A percentile compares a stretch with the other conserved stretches of the same genome.
phyloP scores from a whole-genome alignment of 2,113 vertebrate genomes.

The Macquaria australasica region DNA sequence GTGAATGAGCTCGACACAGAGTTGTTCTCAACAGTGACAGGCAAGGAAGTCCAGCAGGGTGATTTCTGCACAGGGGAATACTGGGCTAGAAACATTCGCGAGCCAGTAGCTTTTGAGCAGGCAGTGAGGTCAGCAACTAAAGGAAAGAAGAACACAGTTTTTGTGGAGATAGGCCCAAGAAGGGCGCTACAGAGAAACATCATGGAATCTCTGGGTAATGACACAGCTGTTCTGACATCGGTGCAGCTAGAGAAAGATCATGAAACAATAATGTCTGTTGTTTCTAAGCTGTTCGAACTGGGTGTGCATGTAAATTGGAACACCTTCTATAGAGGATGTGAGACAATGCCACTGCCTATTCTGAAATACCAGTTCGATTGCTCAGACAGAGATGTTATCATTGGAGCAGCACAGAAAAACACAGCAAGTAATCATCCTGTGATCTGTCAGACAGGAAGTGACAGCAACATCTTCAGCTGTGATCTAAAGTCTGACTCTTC shows the following conservation, averaged over 20 bases:
- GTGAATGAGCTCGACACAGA: slow-evolving; percentile 76
- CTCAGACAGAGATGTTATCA: slow-evolving; percentile 74
- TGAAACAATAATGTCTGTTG: slow-evolving; percentile 74
- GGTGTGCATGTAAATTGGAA: slow-evolving; percentile 86
- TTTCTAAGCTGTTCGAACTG: slow-evolving; percentile 85
- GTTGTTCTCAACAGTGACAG: slow-evolving; percentile 89
- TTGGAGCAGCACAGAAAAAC: slow-evolving; percentile 71
- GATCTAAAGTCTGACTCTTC: slow-evolving; percentile 74
- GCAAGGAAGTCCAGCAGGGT: slow-evolving; percentile 67
- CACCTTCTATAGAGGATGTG: slow-evolving; percentile 79
- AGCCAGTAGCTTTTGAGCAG: slow-evolving; percentile 86
- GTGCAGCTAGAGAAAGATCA: slow-evolving; percentile 84
- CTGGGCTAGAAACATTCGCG: slow-evolving; percentile 88
- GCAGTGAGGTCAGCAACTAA: slow-evolving; percentile 79
- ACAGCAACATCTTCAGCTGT: slow-evolving; percentile 79
- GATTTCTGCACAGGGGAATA: slow-evolving; percentile 88
- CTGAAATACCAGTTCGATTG: slow-evolving; percentile 88
- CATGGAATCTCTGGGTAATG: slow-evolving; percentile 83
- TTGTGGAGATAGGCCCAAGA: slow-evolving; percentile 89
- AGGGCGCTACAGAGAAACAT: slow-evolving; percentile 86
- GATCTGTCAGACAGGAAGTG: slow-evolving; percentile 73
- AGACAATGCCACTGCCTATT: slow-evolving; percentile 81
- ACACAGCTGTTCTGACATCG: slow-evolving; percentile 79
- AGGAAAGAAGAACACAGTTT: slow-evolving; percentile 80
- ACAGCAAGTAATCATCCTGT: slow-evolving; percentile 80